These are phyloP conservation scores for Globia sparganii DNA, from an alignment of 2,888 invertebrate species.

Conservation along the genomic window DNA sequence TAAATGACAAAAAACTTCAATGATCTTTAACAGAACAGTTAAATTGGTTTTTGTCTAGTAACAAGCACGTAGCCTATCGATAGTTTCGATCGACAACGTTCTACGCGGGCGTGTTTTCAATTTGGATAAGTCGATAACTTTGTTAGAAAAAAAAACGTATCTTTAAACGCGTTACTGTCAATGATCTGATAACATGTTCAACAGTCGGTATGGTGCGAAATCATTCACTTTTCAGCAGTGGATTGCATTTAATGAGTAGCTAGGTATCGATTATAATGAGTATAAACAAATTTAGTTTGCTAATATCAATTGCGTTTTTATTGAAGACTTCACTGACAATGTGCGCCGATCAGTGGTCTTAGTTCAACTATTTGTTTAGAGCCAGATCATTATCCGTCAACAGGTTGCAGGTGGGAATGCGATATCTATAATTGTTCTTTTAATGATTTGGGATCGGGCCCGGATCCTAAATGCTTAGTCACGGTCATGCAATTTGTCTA, in stretches of 20 bases:
- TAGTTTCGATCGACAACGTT: conserved; percentile 76
- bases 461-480: conserved; percentile 88
- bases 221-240: conserved; percentile 45
- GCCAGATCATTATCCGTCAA: conserved; percentile 88
- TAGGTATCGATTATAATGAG: conserved; percentile 49
- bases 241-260: conserved; percentile 40
- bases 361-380: conserved; percentile 87
- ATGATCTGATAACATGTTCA: conserved; percentile 59
- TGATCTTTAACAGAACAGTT: conserved; percentile 84
- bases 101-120: conserved; percentile 72
- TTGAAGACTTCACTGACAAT: conserved; percentile 65
- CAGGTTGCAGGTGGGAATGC: conserved; percentile 89
- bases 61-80: conserved; percentile 75
- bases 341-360: conserved; percentile 73
- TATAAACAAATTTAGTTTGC: conserved; percentile 34
- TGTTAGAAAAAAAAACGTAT: conserved; percentile 60
- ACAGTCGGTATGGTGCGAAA: conserved; percentile 47
- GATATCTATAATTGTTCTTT: conserved; percentile 90
- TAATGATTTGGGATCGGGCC: conserved; percentile 88
- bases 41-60: conserved; percentile 84
- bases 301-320: conserved; percentile 74
- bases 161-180: conserved; percentile 59
- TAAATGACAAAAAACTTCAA: conserved; percentile 82
- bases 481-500: conserved; percentile 90
- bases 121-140: conserved; percentile 72